These are phyloP conservation scores for Fundulus diaphanus DNA, from an alignment of 2,797 vertebrate species.

Conservation along the genomic window DNA sequence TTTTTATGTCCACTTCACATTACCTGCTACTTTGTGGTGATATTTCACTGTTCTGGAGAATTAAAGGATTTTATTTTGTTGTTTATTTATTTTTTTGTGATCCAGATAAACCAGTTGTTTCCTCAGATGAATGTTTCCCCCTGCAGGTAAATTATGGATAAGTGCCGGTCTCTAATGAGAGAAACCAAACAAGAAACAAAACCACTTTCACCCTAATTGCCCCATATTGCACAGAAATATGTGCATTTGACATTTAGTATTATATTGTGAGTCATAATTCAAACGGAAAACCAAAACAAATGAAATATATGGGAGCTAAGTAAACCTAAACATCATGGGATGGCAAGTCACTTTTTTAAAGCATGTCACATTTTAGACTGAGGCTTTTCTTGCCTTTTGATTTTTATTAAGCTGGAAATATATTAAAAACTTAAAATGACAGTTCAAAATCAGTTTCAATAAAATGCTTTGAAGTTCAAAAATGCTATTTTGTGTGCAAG, in stretches of 20 bases:
- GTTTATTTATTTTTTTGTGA: neutral
- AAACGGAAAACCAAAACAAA: neutral
- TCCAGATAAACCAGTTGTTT: neutral
- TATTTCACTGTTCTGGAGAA: neutral
- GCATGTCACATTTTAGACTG: neutral
- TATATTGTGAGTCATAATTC: neutral
- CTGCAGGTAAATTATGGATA: neutral
- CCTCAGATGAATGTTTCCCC: neutral
- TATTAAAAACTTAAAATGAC: neutral
- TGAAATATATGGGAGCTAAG: neutral
- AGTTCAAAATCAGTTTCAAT: neutral
- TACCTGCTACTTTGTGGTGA: neutral
- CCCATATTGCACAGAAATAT: neutral
- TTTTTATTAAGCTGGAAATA: neutral
- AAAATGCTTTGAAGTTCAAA: neutral
- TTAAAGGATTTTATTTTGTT: neutral
- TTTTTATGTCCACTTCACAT: neutral
- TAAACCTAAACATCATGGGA: neutral
- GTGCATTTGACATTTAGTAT: neutral
- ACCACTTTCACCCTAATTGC: neutral
- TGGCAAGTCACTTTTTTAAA: neutral
- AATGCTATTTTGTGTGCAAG: neutral
- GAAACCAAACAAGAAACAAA: neutral
- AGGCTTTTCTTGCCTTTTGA: neutral
- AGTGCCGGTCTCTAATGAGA: neutral